Conservation (phyloP, 35 echinoderm and acorn worm species). For the Patiria miniata region DNA sequence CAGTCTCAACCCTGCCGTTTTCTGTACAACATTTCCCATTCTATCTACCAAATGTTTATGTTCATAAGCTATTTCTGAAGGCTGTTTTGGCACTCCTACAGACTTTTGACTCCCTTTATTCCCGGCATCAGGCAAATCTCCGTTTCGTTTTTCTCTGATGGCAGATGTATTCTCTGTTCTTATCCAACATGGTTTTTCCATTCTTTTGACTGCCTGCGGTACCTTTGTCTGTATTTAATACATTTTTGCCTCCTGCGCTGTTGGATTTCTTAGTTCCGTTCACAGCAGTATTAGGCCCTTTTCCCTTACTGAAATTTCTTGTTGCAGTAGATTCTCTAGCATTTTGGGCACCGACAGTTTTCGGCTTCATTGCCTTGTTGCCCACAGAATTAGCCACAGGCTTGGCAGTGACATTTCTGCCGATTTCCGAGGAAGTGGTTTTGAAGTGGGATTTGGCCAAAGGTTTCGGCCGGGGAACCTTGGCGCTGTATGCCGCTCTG, state of each 20-base stretch:
- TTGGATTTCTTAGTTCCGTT: too few species aligned
- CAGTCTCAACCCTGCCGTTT: not conserved
- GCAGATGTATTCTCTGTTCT: not conserved
- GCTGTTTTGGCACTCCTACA: not conserved
- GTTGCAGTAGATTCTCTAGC: too few species aligned
- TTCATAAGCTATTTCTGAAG: not conserved
- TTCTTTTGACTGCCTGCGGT: too few species aligned
- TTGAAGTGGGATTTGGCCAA: conserved; percentile 8
- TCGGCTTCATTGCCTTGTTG: too few species aligned
- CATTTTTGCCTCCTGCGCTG: not conserved
- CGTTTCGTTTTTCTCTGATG: not conserved
- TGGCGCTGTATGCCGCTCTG: conserved; percentile 10
- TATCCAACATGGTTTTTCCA: not conserved
- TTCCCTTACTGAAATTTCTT: too few species aligned
- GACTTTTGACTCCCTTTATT: not conserved
- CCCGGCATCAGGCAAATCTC: not conserved
- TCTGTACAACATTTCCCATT: not conserved
- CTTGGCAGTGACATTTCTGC: not conserved
- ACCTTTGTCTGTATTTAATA: not conserved
- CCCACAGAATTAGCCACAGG: too few species aligned
- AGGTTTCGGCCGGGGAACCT: not conserved
- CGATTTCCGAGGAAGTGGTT: conserved; percentile 43
- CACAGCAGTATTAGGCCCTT: too few species aligned
- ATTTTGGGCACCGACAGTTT: too few species aligned
- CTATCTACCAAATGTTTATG: not conserved